phyloP scores from a whole-genome alignment of 2,888 invertebrate genomes.

The Nemoura dubitans region DNA sequence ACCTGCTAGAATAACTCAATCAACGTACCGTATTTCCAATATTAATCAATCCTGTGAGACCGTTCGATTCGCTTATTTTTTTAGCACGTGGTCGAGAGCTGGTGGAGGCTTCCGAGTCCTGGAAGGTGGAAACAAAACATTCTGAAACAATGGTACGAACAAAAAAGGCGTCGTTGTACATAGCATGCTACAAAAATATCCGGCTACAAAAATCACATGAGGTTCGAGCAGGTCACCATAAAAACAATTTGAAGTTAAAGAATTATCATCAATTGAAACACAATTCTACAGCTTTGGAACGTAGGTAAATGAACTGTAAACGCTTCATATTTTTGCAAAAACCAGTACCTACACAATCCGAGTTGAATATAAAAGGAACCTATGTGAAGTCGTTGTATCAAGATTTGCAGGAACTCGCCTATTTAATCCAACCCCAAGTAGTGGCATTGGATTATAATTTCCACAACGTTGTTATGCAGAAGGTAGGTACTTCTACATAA shows the following conservation, averaged over 20 bases:
- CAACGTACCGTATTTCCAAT: constrained; percentile 83
- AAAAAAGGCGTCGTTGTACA: no score
- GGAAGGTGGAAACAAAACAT: neutral
- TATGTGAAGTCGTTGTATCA: no score
- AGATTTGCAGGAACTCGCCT: no score
- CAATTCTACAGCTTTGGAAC: neutral
- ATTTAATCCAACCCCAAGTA: no score
- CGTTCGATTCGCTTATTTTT: constrained; percentile 52
- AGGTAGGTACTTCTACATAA: no score
- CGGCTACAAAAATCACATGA: neutral
- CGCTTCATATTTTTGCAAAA: neutral
- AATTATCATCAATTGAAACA: neutral
- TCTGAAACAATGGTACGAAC: no score
- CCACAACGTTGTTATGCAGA: no score
- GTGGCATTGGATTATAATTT: no score
- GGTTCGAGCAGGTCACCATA: neutral
- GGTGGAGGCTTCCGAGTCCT: constrained; percentile 13
- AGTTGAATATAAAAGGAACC: no score
- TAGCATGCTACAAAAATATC: neutral
- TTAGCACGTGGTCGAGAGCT: constrained; percentile 23
- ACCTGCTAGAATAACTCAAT: no score
- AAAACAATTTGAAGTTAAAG: neutral
- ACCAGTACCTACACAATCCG: neutral
- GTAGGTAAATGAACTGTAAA: neutral
- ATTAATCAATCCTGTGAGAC: constrained; percentile 87